These are phyloP conservation scores for Coenobita brevimanus DNA, from an alignment of 1,140 invertebrate genomes.

Conservation along the genomic window DNA sequence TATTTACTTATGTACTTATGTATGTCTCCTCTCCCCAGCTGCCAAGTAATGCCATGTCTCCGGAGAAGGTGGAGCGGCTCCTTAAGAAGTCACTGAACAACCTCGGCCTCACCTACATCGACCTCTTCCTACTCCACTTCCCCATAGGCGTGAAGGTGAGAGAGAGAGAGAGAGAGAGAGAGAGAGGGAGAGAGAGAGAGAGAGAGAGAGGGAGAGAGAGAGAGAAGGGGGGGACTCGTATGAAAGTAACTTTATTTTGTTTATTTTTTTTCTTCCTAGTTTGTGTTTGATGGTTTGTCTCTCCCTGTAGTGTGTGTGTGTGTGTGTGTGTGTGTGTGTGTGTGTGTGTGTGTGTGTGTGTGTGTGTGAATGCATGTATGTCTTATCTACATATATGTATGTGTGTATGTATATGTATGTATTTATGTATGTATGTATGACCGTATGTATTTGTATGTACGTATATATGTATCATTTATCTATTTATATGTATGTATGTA, in stretches of 20 bases:
- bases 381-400: neutral
- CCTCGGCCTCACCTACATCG: conserved; percentile 86
- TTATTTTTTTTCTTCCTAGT: no score
- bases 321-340: no score
- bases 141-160: conserved; percentile 74
- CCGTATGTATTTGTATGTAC: neutral
- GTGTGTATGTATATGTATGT: conserved; percentile 20
- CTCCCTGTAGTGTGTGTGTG: no score
- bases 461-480: neutral
- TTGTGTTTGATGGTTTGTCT: no score
- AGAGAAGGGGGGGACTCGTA: no score
- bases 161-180: neutral
- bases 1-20: no score
- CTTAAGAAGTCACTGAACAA: conserved; percentile 82
- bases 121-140: conserved; percentile 88
- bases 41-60: conserved; percentile 72
- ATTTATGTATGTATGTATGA: conserved; percentile 19
- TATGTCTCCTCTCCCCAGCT: conserved; percentile 67
- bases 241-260: no score
- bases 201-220: no score
- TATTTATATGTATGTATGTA: neutral
- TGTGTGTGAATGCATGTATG: no score
- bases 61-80: conserved; percentile 82
- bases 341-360: no score
- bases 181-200: conserved; percentile 5